phyloP scores from a whole-genome alignment of 2,888 invertebrate genomes.

The Cybosia mesomella region DNA sequence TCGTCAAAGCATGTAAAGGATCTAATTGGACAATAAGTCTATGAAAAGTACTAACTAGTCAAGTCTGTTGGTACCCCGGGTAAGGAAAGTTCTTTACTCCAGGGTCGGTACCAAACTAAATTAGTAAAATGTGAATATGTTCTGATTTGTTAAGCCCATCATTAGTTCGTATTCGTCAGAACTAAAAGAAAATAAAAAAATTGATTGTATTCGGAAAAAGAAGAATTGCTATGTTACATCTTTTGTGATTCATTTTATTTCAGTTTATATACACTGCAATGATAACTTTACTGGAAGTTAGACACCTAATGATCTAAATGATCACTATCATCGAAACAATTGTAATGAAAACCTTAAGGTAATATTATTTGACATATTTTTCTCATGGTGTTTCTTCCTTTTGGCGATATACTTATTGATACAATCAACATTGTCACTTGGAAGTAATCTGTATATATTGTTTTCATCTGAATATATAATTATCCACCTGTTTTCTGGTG shows the following conservation, averaged over 20 bases:
- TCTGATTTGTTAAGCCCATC: no score
- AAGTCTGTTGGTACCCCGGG: no score
- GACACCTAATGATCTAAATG: neutral
- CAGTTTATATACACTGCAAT: neutral
- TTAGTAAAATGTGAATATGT: no score
- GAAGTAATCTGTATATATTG: conserved; percentile 15
- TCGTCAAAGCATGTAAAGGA: no score
- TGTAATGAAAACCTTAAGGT: conserved; percentile 3
- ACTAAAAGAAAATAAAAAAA: no score
- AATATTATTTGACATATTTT: neutral
- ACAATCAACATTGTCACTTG: conserved; percentile 5
- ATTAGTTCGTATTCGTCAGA: no score
- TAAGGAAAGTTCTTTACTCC: no score
- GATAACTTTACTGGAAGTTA: neutral
- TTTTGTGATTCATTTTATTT: neutral
- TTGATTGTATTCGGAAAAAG: no score
- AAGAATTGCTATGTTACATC: neutral
- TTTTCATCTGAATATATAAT: conserved; percentile 12
- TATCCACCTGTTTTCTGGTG: neutral
- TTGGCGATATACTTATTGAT: conserved; percentile 1
- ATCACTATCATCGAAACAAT: neutral
- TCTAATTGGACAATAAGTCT: no score
- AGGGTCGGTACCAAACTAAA: no score
- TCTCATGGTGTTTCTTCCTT: neutral
- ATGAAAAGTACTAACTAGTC: no score